These are phyloP conservation scores for Sebastes ruberrimus DNA, from an alignment of 2,797 vertebrate genomes.

Conservation along the genomic window DNA sequence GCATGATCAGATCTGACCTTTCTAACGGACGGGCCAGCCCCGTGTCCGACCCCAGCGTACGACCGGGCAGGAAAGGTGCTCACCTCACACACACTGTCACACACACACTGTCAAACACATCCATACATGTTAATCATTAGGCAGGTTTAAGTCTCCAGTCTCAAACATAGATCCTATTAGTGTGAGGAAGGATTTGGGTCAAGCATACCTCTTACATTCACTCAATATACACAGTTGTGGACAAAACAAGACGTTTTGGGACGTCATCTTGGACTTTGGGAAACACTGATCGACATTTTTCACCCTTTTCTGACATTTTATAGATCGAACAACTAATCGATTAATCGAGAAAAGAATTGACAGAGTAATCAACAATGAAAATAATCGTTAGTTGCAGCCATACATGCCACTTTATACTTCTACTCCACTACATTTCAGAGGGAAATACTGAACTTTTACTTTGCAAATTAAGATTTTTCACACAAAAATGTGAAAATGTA, in stretches of 20 bases:
- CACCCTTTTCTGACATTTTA: too few relatives aligned
- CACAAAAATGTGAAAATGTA: not conserved
- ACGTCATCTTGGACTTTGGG: too few relatives aligned
- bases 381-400: too few relatives aligned
- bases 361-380: too few relatives aligned
- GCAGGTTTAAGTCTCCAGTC: constrained; percentile 32
- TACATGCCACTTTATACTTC: not conserved
- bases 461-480: not conserved
- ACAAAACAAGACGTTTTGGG: too few relatives aligned
- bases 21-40: constrained; percentile 90
- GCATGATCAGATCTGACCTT: constrained; percentile 86
- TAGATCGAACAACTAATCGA: too few relatives aligned
- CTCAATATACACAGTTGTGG: not conserved
- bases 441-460: not conserved
- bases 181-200: constrained; percentile 54
- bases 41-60: constrained; percentile 87
- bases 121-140: constrained; percentile 8
- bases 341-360: too few relatives aligned
- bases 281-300: too few relatives aligned
- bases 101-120: not conserved
- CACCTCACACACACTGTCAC: not conserved
- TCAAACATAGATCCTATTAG: constrained; percentile 66
- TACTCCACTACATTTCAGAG: not conserved
- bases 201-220: constrained; percentile 35
- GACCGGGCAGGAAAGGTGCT: constrained; percentile 91